A percentile compares a stretch with the other conserved stretches of the same genome.
phyloP scores from a whole-genome alignment of 2,797 vertebrate genomes.

The Cyclura pinguis region DNA sequence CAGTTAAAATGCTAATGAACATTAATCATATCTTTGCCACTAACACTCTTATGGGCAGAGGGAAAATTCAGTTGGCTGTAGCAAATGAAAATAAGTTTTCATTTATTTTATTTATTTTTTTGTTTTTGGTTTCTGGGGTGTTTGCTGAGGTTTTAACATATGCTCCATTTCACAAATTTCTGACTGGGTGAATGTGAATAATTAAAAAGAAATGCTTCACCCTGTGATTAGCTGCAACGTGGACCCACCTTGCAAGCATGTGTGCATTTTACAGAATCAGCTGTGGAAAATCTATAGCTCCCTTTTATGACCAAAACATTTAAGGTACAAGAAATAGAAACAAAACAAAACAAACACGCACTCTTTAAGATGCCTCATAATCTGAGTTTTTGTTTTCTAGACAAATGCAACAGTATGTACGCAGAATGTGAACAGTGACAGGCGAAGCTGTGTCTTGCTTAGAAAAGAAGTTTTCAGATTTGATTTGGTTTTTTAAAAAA shows the following conservation, averaged over 20 bases:
- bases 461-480: constrained; percentile 26
- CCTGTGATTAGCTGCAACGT: neutral
- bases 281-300: neutral
- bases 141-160: too few relatives aligned
- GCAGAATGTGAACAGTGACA: constrained; percentile 26
- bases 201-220: neutral
- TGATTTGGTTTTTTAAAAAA: constrained; percentile 40
- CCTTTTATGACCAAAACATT: neutral
- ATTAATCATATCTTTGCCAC: neutral
- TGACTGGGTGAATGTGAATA: neutral
- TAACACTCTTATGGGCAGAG: too few relatives aligned
- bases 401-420: constrained; percentile 27
- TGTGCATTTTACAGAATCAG: neutral
- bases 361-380: constrained; percentile 12
- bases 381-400: constrained; percentile 32
- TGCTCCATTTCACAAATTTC: neutral
- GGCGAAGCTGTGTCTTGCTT: constrained; percentile 29
- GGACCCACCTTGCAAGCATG: neutral
- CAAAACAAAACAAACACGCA: too few relatives aligned
- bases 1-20: neutral
- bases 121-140: too few relatives aligned
- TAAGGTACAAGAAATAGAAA: rapidly evolving
- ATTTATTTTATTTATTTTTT: too few relatives aligned
- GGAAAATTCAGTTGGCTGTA: too few relatives aligned
- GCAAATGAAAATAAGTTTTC: too few relatives aligned